phyloP scores from a whole-genome alignment of 2,113 vertebrate genomes.

The Muntiacus reevesi region DNA sequence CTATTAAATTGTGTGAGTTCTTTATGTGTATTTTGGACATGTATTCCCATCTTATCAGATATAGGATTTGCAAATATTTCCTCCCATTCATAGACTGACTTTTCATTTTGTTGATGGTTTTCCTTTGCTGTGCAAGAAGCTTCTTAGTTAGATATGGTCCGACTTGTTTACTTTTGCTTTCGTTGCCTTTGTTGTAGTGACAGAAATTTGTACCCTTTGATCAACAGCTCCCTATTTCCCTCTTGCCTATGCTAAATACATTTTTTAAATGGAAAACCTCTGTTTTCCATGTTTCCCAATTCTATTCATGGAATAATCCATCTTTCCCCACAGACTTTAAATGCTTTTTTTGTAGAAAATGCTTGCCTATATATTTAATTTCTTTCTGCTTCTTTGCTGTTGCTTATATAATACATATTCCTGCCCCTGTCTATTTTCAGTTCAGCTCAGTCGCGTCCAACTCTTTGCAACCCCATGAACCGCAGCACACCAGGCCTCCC shows the following conservation, averaged over 20 bases:
- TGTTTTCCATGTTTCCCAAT: conserved; percentile 11
- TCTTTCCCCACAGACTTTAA: conserved; percentile 38
- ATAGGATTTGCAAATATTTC: not conserved
- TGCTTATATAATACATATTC: not conserved
- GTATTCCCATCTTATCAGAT: not conserved
- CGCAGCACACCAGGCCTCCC: not conserved
- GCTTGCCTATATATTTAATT: not conserved
- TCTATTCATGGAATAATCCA: conserved; percentile 20
- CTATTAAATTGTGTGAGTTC: not conserved
- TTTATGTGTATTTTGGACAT: not conserved
- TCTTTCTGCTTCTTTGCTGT: not conserved
- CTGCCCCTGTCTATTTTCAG: not conserved
- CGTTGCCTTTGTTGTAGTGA: not conserved
- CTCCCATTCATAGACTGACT: not conserved
- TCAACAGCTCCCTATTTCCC: not conserved
- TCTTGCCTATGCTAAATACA: not conserved
- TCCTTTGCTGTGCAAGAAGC: not conserved
- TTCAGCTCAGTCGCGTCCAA: not conserved
- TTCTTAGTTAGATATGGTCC: not conserved
- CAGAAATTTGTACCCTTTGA: not conserved
- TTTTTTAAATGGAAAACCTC: not conserved
- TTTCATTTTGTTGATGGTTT: not conserved
- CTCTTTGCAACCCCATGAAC: not conserved
- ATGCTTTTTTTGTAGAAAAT: conserved; percentile 39
- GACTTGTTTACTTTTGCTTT: not conserved